Evolutionary conservation across 2,797 vertebrate species (phyloP).

Genomic region (Aplochiton taeniatus): DNA sequence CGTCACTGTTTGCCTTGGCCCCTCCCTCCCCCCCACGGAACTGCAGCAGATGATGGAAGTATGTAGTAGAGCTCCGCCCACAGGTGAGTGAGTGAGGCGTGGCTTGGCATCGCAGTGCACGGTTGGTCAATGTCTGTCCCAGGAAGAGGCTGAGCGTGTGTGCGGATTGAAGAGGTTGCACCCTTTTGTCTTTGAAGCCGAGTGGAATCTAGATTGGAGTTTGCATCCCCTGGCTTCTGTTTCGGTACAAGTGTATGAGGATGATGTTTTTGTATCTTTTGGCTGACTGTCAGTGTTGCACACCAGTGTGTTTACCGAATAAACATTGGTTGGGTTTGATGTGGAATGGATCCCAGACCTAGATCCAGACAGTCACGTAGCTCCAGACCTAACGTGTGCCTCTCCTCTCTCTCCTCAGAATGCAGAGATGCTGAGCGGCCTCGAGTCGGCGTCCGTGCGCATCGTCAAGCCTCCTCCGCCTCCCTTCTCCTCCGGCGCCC

Average conservation of each 20-base stretch:
- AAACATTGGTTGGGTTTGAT: slow-evolving; percentile 3
- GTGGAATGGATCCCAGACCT: slow-evolving; percentile 49
- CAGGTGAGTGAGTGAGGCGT: slow-evolving; percentile 77
- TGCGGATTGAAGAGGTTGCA: slow-evolving; percentile 44
- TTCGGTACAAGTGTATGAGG: slow-evolving; percentile 13
- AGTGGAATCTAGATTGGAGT: slow-evolving; percentile 54
- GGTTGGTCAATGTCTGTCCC: slow-evolving; percentile 35
- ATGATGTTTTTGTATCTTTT: slow-evolving; percentile 13
- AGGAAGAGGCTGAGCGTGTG: slow-evolving; percentile 14
- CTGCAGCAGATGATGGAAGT: slow-evolving; percentile 85
- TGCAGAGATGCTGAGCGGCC: slow-evolving; percentile 86
- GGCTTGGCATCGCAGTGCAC: slow-evolving; percentile 70
- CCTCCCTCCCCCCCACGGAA: slow-evolving; percentile 63
- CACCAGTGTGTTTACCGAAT: too few relatives aligned
- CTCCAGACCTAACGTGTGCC: neutral
- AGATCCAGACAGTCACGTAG: slow-evolving; percentile 16
- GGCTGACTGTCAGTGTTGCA: slow-evolving; percentile 7
- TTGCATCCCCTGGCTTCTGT: slow-evolving; percentile 56
- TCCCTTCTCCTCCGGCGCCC: slow-evolving; percentile 45
- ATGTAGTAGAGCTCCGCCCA: slow-evolving; percentile 75
- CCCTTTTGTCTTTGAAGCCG: slow-evolving; percentile 53
- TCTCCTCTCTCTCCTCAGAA: slow-evolving; percentile 74
- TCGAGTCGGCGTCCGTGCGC: slow-evolving; percentile 83
- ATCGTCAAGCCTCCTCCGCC: slow-evolving; percentile 81
- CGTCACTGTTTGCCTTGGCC: slow-evolving; percentile 76